A percentile compares a stretch with the other conserved stretches of the same genome.
phyloP scores from a whole-genome alignment of 2,113 vertebrate genomes.

The Echinops telfairi region DNA sequence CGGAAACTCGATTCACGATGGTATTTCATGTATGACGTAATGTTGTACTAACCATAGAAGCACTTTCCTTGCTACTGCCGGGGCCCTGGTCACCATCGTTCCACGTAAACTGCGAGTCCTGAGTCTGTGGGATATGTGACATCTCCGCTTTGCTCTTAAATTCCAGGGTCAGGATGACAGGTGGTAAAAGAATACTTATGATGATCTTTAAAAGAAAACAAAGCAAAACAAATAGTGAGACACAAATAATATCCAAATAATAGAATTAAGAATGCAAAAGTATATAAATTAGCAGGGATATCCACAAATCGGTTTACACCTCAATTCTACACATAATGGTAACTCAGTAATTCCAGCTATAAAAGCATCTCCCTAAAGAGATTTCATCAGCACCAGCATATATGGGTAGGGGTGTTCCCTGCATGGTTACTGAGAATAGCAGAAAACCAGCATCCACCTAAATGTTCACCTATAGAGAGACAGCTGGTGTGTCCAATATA shows the following conservation, averaged over 20 bases:
- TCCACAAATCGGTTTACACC: neutral
- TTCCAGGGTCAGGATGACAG: conserved; percentile 94
- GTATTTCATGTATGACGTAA: neutral
- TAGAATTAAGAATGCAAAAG: neutral
- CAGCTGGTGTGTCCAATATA: neutral
- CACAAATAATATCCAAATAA: neutral
- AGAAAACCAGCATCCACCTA: neutral
- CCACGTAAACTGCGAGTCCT: conserved; percentile 92
- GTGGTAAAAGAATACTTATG: conserved; percentile 94
- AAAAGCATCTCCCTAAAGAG: neutral
- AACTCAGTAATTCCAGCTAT: neutral
- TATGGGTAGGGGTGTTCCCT: neutral
- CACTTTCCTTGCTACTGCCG: conserved; percentile 75
- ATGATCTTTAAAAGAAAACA: conserved; percentile 90
- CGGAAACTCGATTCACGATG: neutral
- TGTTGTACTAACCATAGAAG: conserved; percentile 81
- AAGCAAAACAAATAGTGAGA: neutral
- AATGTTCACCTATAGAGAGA: neutral
- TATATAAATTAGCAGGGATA: neutral
- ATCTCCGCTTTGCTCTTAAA: conserved; percentile 99
- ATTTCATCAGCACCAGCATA: neutral
- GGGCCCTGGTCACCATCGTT: conserved; percentile 86
- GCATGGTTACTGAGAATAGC: neutral
- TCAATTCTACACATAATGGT: neutral
- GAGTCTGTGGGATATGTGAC: conserved; percentile 96